Percentiles rank a stretch among this genome's conserved stretches.
These are phyloP conservation scores for Parasteatoda tepidariorum DNA, from an alignment of 1,140 invertebrate species.

Conservation along the genomic window DNA sequence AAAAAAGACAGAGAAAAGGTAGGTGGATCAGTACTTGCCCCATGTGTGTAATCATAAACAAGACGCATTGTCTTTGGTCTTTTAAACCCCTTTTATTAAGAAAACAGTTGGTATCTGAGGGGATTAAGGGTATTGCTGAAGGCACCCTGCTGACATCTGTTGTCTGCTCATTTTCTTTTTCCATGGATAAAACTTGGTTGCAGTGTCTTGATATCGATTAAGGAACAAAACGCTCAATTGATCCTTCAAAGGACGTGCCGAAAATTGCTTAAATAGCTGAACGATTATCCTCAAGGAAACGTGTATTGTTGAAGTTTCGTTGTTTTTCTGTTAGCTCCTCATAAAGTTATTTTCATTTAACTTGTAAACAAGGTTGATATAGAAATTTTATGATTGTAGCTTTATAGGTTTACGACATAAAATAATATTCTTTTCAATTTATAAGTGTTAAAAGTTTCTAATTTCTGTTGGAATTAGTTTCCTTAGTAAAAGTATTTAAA, in stretches of 20 bases:
- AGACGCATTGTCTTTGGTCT: constrained; percentile 19
- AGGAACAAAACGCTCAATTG: constrained; percentile 15
- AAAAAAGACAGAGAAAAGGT: background rate
- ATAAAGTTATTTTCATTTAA: background rate
- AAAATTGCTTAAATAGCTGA: too few relatives aligned
- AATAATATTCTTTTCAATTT: too few relatives aligned
- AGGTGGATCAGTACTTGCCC: constrained; percentile 8
- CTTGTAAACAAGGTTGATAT: background rate
- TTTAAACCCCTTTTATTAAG: constrained; percentile 40
- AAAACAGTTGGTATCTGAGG: constrained; percentile 19
- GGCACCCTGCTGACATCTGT: constrained; percentile 27
- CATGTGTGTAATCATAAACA: constrained; percentile 52
- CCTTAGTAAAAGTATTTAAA: too few relatives aligned
- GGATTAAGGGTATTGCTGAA: constrained; percentile 49
- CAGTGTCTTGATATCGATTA: constrained; percentile 29
- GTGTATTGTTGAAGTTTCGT: too few relatives aligned
- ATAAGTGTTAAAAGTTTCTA: too few relatives aligned
- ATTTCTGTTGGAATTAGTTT: too few relatives aligned
- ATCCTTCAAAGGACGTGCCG: constrained; percentile 16
- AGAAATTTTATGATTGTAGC: too few relatives aligned
- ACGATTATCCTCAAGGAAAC: too few relatives aligned
- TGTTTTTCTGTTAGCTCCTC: background rate
- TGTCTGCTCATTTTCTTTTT: constrained; percentile 21
- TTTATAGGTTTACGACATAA: too few relatives aligned
- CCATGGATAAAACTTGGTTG: background rate